These are phyloP conservation scores for Coregonus clupeaformis DNA, from an alignment of 2,113 vertebrate species.

Conservation along the genomic window DNA sequence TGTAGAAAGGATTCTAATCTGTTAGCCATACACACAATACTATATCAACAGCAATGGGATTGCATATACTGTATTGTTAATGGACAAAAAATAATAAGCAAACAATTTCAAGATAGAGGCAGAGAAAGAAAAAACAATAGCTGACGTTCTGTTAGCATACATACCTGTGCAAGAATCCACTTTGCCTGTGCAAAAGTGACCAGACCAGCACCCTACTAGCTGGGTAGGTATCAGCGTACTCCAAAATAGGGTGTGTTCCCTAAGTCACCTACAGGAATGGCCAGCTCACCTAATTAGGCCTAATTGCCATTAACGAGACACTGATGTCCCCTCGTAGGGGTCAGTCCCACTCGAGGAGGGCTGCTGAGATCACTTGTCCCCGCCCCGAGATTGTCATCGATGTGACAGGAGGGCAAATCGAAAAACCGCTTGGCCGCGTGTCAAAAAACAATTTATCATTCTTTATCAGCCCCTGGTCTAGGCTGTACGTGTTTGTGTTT, in stretches of 20 bases:
- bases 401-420: constrained; percentile 21
- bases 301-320: constrained; percentile 25
- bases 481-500: neutral
- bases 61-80: too few relatives aligned
- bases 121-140: too few relatives aligned
- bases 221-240: neutral
- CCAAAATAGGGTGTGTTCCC: neutral
- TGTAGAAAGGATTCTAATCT: too few relatives aligned
- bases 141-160: neutral
- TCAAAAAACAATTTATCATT: constrained; percentile 30
- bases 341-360: neutral
- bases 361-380: constrained; percentile 1
- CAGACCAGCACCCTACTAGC: neutral
- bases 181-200: too few relatives aligned
- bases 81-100: too few relatives aligned
- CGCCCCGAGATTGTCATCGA: constrained; percentile 13
- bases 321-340: neutral
- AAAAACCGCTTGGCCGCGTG: constrained; percentile 18
- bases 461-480: constrained; percentile 5
- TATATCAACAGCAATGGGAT: too few relatives aligned
- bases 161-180: neutral
- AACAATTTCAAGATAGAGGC: too few relatives aligned
- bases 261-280: neutral
- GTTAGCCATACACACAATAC: too few relatives aligned
- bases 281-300: constrained; percentile 16